Conservation (phyloP, 1,140 invertebrate genomes). For the Argopecten irradians region DNA sequence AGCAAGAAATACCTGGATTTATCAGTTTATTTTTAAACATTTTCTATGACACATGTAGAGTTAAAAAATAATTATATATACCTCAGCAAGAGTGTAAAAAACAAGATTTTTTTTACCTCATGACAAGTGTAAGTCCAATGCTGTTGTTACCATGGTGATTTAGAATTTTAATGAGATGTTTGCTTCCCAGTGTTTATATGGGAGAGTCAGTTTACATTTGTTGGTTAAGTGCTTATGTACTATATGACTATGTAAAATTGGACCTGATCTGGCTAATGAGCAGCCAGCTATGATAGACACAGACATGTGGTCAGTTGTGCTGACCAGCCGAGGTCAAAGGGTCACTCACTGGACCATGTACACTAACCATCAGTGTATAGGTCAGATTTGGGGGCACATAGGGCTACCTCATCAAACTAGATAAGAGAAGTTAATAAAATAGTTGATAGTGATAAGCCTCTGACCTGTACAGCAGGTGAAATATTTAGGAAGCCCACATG, state of each 20-base stretch:
- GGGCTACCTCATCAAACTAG: conserved; percentile 20
- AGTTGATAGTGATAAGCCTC: not conserved
- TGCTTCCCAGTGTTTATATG: not conserved
- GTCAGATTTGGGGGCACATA: conserved; percentile 2
- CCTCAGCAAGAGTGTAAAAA: too few relatives aligned
- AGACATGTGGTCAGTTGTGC: not conserved
- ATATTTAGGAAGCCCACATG: not conserved
- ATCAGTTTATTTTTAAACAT: too few relatives aligned
- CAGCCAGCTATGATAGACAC: not conserved
- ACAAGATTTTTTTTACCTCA: too few relatives aligned
- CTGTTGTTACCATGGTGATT: not conserved
- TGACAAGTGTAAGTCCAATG: too few relatives aligned
- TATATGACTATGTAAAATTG: not conserved
- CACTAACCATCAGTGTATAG: not conserved
- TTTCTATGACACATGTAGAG: too few relatives aligned
- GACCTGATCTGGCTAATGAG: not conserved
- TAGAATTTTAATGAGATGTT: not conserved
- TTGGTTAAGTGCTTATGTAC: conserved; percentile 7
- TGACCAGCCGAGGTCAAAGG: not conserved
- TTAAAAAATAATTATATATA: too few relatives aligned
- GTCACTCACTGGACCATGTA: conserved; percentile 6
- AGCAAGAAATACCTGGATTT: too few relatives aligned
- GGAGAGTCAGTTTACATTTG: not conserved
- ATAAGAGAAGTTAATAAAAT: conserved; percentile 16
- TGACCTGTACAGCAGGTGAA: not conserved